A percentile compares a stretch with the other conserved stretches of the same genome.
phyloP scores from a whole-genome alignment of 2,888 invertebrate genomes.

The Teleiodes luculella region DNA sequence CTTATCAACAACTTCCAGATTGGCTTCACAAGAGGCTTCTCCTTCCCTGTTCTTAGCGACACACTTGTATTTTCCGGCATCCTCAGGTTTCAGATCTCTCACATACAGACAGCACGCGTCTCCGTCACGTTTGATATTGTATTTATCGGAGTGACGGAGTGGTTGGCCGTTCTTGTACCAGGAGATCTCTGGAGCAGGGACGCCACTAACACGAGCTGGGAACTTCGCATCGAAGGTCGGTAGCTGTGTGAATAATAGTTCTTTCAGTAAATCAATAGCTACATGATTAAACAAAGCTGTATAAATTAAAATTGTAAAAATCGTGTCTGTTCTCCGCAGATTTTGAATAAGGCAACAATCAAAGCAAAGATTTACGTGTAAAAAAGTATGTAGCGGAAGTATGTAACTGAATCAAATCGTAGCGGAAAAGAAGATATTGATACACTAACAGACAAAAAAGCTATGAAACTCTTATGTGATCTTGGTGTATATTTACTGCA shows the following conservation, averaged over 20 bases:
- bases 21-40: constrained; percentile 85
- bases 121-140: constrained; percentile 85
- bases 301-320: no score
- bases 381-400: no score
- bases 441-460: no score
- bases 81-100: constrained; percentile 81
- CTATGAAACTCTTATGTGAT: no score
- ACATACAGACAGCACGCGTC: constrained; percentile 88
- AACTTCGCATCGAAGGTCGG: constrained; percentile 90
- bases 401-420: no score
- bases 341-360: no score
- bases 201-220: constrained; percentile 87
- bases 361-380: no score
- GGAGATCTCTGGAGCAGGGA: constrained; percentile 89
- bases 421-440: no score
- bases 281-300: no score
- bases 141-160: constrained; percentile 84
- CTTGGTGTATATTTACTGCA: no score
- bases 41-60: constrained; percentile 90
- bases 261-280: no score
- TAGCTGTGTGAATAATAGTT: constrained; percentile 74
- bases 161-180: constrained; percentile 93
- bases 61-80: constrained; percentile 87
- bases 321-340: no score
- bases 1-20: constrained; percentile 87